A percentile compares a stretch with the other conserved stretches of the same genome.
These are phyloP conservation scores for Lepilemur septentrionalis DNA, from an alignment of 2,797 vertebrate genomes.

Conservation along the genomic window DNA sequence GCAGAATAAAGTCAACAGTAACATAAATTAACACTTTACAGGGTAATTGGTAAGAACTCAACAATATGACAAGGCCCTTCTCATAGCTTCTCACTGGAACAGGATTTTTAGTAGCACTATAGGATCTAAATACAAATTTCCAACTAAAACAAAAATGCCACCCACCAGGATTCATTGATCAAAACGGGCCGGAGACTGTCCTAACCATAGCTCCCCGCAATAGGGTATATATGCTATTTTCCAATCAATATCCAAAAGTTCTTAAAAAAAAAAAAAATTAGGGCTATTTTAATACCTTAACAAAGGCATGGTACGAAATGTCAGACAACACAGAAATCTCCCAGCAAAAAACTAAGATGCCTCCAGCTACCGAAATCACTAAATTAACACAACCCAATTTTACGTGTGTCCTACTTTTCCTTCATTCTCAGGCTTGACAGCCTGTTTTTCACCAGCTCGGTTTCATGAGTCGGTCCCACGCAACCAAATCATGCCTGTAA, in stretches of 20 bases:
- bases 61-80: not conserved
- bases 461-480: not conserved
- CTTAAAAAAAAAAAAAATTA: not conserved
- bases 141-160: not conserved
- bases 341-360: not conserved
- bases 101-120: not conserved
- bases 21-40: not conserved
- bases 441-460: conserved; percentile 4
- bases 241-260: not conserved
- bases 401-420: not conserved
- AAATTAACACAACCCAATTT: not conserved
- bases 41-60: not conserved
- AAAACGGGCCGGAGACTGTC: not conserved
- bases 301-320: not conserved
- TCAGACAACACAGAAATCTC: not conserved
- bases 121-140: not conserved
- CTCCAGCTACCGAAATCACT: not conserved
- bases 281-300: not conserved
- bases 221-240: not conserved
- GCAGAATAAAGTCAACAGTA: conserved; percentile 37
- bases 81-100: not conserved
- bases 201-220: not conserved
- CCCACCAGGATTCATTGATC: not conserved
- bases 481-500: conserved; percentile 51
- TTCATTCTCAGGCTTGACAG: not conserved